Evolutionary conservation across 2,888 invertebrate genomes (phyloP).

Genomic region (Limnephilus rhombicus): DNA sequence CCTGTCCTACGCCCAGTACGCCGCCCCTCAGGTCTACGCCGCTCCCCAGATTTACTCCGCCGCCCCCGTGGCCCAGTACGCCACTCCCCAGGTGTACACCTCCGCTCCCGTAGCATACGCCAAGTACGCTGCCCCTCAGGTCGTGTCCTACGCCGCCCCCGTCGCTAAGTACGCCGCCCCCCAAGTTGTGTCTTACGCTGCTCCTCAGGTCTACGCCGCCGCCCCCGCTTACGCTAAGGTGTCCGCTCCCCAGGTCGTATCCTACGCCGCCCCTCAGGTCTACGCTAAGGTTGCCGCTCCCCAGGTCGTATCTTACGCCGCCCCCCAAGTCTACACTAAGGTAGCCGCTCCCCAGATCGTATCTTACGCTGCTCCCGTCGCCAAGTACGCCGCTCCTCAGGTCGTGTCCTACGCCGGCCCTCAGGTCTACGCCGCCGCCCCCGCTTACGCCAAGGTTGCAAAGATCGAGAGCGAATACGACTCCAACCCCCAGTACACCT

Average conservation of each 20-base stretch:
- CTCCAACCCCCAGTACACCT: conserved; percentile 71
- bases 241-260: conserved; percentile 43
- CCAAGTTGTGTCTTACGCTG: conserved; percentile 56
- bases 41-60: conserved; percentile 61
- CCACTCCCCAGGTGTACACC: background rate
- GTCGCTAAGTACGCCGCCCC: conserved; percentile 67
- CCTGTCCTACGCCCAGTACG: background rate
- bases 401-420: no score
- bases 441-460: conserved; percentile 58
- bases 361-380: no score
- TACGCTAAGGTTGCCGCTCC: no score
- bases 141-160: conserved; percentile 58
- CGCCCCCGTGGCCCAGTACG: background rate
- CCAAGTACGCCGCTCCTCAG: conserved; percentile 29
- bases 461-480: conserved; percentile 72
- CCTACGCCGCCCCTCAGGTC: conserved; percentile 56
- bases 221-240: background rate
- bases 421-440: conserved; percentile 21
- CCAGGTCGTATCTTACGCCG: no score
- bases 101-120: background rate
- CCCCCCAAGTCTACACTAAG: no score
- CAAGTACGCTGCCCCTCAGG: conserved; percentile 39
- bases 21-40: background rate
- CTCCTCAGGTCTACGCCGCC: conserved; percentile 40
- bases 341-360: no score